Conservation (phyloP, 2,888 invertebrate genomes). For the Polydrusus pterygomalis region DNA sequence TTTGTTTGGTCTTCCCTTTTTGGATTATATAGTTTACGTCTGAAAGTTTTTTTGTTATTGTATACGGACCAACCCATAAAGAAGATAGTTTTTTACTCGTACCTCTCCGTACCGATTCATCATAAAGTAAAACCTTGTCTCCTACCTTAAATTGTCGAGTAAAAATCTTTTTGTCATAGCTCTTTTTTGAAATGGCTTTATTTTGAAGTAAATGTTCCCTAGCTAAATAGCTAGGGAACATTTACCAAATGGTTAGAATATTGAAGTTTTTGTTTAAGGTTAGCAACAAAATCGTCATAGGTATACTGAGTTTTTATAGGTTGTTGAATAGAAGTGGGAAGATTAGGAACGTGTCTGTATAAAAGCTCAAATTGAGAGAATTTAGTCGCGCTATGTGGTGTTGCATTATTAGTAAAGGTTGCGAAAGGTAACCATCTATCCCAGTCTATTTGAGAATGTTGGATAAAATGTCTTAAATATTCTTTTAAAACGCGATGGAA, state of each 20-base stretch:
- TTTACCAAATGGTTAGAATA: constrained; percentile 15
- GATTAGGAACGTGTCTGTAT: constrained; percentile 18
- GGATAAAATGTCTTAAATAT: constrained; percentile 26
- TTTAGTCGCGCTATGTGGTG: constrained; percentile 4
- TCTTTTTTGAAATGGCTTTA: constrained; percentile 15
- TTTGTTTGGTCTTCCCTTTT: constrained; percentile 24
- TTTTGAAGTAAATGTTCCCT: constrained; percentile 17
- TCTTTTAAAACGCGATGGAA: constrained; percentile 25
- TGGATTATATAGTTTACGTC: constrained; percentile 17
- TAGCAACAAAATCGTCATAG: constrained; percentile 18
- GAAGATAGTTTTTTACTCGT: constrained; percentile 24
- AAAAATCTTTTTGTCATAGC: constrained; percentile 30
- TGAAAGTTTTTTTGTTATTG: constrained; percentile 19
- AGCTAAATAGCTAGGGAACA: too few relatives aligned
- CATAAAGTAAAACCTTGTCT: constrained; percentile 30
- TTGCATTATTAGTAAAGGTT: constrained; percentile 19
- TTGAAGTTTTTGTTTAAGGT: constrained; percentile 31
- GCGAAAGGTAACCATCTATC: constrained; percentile 21
- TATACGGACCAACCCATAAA: constrained; percentile 25
- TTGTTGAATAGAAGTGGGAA: constrained; percentile 18
- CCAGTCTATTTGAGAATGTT: constrained; percentile 4
- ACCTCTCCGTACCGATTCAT: constrained; percentile 26
- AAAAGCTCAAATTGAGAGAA: constrained; percentile 15
- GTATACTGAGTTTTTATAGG: constrained; percentile 16
- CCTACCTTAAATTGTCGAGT: constrained; percentile 19